Base-by-base conservation (phyloP, 2,888 invertebrate genomes). In the Lepas anatifera region DNA sequence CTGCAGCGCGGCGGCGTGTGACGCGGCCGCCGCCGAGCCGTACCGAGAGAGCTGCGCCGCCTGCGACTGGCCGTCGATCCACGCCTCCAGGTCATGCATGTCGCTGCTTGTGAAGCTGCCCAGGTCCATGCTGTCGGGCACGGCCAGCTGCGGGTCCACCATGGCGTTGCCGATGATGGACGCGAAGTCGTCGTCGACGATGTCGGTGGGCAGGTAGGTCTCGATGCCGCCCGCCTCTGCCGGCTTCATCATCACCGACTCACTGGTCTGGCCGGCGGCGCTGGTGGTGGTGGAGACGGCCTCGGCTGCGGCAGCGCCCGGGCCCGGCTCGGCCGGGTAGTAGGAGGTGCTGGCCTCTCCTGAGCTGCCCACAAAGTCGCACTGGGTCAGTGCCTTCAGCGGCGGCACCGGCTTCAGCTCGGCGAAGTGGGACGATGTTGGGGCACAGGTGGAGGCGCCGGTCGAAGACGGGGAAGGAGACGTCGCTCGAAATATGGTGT, bases 321-420 rank as follows among this genome's bases (percentile, higher is more conserved):
- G 74, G 46, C 73, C 74, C 2, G 73, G 73, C 7, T n/a, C n/a
- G n/a, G 25, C 48, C 27, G 50, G 27, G 50, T 52, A 52, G 52
- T 52, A 52, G 52, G 74, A 73, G 68, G 71, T 73, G 6, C 72
- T 72, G n/a, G 72, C 63, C 7, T 32, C 63, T 3, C 16, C 63
- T n/a, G 63, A 37, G 18, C 63, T 64, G 37, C 63, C 63, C 11
- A 64, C 63, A 11, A 37, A 64, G 63, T 64, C 63, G 22, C 63
- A 74, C 35, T 70, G 72, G 32, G 72, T 74, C 35, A 74, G 70
- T 64, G 73, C 73, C 63, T 74, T 73, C 63, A 74, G 68, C 13
- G 93, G 92, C 6, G 92, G 92, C 75, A 93, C 82, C 0, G 89
- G 89, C 78, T 92, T 93, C 73, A 92, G 83, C 77, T 93, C 93